These are phyloP conservation scores for Microplitis manilae DNA, from an alignment of 2,888 invertebrate genomes.

Conservation along the genomic window DNA sequence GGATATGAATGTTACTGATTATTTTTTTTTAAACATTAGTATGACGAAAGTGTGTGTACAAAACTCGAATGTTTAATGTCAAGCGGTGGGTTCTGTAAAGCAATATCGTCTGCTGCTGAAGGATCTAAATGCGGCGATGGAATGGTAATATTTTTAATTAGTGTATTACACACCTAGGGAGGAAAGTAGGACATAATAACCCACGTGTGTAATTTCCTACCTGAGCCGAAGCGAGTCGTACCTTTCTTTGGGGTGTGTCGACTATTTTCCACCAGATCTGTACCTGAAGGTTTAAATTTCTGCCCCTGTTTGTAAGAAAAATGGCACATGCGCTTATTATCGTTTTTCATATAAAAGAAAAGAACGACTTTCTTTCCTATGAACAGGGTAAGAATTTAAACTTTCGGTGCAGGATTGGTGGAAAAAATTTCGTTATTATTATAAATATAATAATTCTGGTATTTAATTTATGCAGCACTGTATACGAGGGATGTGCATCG, in stretches of 20 bases:
- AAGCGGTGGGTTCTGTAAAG: slow-evolving; percentile 86
- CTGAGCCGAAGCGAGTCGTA: not conserved
- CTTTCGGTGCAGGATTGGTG: too few relatives aligned
- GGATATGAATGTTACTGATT: not conserved
- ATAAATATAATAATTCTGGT: slow-evolving; percentile 18
- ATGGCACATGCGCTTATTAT: too few relatives aligned
- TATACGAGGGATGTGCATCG: slow-evolving; percentile 89
- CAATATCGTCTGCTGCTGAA: slow-evolving; percentile 92
- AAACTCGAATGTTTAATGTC: slow-evolving; percentile 92
- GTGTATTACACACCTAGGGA: too few relatives aligned
- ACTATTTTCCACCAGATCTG: not conserved
- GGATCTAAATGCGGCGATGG: slow-evolving; percentile 92
- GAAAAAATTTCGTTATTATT: not conserved
- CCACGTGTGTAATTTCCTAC: too few relatives aligned
- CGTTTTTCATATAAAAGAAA: not conserved
- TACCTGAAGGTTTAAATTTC: not conserved
- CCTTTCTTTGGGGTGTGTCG: not conserved
- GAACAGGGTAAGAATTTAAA: too few relatives aligned
- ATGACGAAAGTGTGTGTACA: slow-evolving; percentile 91
- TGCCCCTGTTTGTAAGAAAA: too few relatives aligned
- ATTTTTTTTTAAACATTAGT: slow-evolving; percentile 74
- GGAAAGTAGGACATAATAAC: too few relatives aligned
- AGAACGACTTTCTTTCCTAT: too few relatives aligned
- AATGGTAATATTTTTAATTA: slow-evolving; percentile 76
- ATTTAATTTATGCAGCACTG: slow-evolving; percentile 80